Conservation (phyloP, 1,140 invertebrate genomes). For the Anastrepha ludens region DNA sequence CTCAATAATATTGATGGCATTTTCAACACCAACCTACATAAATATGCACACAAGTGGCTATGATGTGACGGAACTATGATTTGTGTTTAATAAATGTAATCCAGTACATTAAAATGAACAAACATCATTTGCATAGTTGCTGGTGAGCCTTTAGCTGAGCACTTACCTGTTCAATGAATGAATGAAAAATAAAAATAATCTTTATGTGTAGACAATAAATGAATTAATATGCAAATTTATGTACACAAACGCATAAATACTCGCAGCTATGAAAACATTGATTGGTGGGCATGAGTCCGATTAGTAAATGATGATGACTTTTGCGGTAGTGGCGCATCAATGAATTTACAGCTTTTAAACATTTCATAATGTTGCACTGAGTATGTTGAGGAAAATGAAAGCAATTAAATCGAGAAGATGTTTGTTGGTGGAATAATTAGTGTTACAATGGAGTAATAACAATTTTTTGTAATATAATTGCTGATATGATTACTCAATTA, state of each 20-base stretch:
- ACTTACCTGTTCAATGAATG: neutral
- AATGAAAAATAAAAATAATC: neutral
- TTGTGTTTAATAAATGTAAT: constrained; percentile 29
- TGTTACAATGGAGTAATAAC: no score
- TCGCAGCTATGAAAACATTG: neutral
- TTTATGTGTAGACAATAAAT: neutral
- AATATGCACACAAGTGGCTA: neutral
- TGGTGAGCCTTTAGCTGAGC: neutral
- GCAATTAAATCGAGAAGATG: constrained; percentile 18
- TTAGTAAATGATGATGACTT: neutral
- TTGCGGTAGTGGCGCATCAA: neutral
- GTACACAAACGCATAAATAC: neutral
- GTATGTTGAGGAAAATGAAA: neutral
- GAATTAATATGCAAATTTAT: constrained; percentile 16
- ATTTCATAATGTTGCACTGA: neutral
- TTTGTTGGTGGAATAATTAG: neutral
- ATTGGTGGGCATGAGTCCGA: neutral
- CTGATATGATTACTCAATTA: no score
- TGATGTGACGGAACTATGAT: constrained; percentile 30
- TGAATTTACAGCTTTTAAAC: neutral
- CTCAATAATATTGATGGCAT: neutral
- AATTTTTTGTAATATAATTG: no score
- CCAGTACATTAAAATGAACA: constrained; percentile 3
- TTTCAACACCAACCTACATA: constrained; percentile 25
- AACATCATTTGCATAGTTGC: neutral